Base-by-base conservation (phyloP, 2,113 vertebrate species). In the Pipra filicauda region DNA sequence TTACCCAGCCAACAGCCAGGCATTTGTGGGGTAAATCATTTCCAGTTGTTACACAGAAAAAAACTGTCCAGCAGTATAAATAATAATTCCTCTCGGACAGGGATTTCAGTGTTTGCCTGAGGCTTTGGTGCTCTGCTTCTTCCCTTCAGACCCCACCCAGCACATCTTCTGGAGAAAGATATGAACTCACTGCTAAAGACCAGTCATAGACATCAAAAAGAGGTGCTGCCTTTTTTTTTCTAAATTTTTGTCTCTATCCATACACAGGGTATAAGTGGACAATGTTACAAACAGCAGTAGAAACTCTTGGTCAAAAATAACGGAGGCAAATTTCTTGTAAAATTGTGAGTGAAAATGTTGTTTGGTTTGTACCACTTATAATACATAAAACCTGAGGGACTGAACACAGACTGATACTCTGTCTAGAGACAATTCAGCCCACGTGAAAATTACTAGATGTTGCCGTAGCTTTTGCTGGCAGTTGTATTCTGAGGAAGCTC, bases 41-140 rank as follows among this genome's bases (percentile, higher is more conserved):
- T 95, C 95, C 96, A 97, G 92, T 96, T 97, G 96, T 95, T 96
- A 94, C 95, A 95, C 96, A 96, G 93, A 91, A 94, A 73, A 95
- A 69, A 91, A 92, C 58, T 92, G 86, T 94, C 86, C 73, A 93
- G 84, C 46, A 91, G 21, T 76, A 91, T 81, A 91, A 94, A 96
- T 91, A 74, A 84, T 93, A 89, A 82, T 92, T 85, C 73, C 57
- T 81, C 73, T 94, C 30, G 0, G 3, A 71, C 28, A 76, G 70
- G 44, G 28, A 41, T 82, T 92, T 94, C 77, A 66, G 83, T 48
- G 65, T 80, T 83, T 81, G 70, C 80, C 79, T 77, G 37, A 49
- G 61, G 31, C 58, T 72, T 49, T 69, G 39, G 44, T 52, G 66
- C 20, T 82, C 73, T 72, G 39, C 15, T 46, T n/a, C 55, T 66